These are phyloP conservation scores for Heliconius hermathena DNA, from an alignment of 1,140 invertebrate genomes.

Conservation along the genomic window DNA sequence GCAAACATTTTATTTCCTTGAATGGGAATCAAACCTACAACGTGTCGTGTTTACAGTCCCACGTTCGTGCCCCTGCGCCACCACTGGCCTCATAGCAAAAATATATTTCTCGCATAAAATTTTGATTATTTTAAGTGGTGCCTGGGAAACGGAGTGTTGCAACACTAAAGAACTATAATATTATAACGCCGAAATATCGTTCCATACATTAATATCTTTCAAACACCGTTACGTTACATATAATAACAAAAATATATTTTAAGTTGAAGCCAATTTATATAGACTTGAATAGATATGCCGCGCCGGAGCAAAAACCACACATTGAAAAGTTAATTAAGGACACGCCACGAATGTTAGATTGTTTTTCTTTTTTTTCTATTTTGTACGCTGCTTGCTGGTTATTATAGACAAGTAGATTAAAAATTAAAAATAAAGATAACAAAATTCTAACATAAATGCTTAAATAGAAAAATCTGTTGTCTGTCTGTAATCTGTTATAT, in stretches of 20 bases:
- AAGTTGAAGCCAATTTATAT: not conserved
- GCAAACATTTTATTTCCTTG: too few species aligned
- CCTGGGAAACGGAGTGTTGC: too few species aligned
- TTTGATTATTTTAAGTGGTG: not conserved
- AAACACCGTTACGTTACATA: not conserved
- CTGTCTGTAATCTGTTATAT: too few species aligned
- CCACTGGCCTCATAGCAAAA: too few species aligned
- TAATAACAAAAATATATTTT: not conserved
- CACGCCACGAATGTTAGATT: not conserved
- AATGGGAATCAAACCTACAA: too few species aligned
- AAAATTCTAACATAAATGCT: too few species aligned
- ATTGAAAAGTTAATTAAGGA: constrained; percentile 29
- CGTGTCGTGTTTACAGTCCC: too few species aligned
- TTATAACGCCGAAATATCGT: not conserved
- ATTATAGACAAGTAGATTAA: not conserved
- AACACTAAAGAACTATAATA: not conserved
- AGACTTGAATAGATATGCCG: not conserved
- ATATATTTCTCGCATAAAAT: not conserved
- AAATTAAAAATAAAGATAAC: not conserved
- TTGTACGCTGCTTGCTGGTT: not conserved
- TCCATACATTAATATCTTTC: not conserved
- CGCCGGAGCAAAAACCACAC: constrained; percentile 9
- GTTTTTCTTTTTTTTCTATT: constrained; percentile 8
- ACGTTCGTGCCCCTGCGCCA: too few species aligned
- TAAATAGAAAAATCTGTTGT: too few species aligned